Conservation (phyloP, 35 echinoderm and acorn worm genomes). For the Apostichopus japonicus region DNA sequence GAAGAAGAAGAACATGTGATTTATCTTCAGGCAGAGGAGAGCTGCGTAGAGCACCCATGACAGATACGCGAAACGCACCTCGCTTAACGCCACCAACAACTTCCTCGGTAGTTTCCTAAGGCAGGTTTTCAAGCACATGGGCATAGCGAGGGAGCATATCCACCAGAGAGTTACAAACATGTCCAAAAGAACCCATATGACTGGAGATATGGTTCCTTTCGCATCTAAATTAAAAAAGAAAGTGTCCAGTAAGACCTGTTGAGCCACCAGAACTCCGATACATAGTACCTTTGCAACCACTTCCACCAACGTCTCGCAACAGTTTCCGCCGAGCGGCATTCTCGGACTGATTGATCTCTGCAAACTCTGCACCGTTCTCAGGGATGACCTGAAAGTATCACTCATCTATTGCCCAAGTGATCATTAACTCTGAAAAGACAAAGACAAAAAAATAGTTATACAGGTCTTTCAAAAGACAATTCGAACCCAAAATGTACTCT, state of each 20-base stretch:
- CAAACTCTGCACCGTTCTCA: neutral
- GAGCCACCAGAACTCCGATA: conserved; percentile 62
- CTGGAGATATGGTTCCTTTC: conserved; percentile 8
- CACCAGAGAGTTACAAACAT: conserved; percentile 65
- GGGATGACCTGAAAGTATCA: neutral
- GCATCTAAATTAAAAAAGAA: conserved; percentile 56
- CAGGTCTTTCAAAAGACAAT: neutral
- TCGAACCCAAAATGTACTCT: too few species aligned
- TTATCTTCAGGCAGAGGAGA: conserved; percentile 72
- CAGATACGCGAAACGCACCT: conserved; percentile 72
- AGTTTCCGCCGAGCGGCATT: conserved; percentile 20
- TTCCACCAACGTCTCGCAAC: conserved; percentile 17
- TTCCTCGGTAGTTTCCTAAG: conserved; percentile 56
- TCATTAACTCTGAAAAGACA: neutral
- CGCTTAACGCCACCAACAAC: conserved; percentile 39
- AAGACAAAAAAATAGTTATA: neutral
- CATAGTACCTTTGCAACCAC: conserved; percentile 67
- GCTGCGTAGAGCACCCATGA: conserved; percentile 80
- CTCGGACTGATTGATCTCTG: neutral
- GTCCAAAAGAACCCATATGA: conserved; percentile 77
- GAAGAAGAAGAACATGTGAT: conserved; percentile 78
- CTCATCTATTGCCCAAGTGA: neutral
- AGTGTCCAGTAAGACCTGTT: conserved; percentile 63
- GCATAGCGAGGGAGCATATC: conserved; percentile 63
- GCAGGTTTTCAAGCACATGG: conserved; percentile 16